Conservation (phyloP, 1,140 invertebrate species). For the Popillia japonica region DNA sequence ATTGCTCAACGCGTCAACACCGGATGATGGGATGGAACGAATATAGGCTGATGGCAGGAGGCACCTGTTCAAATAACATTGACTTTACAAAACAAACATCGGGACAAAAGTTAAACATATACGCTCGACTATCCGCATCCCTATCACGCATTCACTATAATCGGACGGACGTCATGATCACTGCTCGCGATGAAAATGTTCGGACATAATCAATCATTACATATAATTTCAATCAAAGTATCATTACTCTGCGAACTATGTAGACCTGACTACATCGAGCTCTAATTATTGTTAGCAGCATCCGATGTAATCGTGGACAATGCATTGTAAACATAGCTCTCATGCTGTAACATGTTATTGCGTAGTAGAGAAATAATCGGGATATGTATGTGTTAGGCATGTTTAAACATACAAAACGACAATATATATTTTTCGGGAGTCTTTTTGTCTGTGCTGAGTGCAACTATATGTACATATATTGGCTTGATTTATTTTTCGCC, state of each 20-base stretch:
- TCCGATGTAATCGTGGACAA: background rate
- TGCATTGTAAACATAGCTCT: background rate
- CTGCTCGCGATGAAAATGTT: constrained; percentile 8
- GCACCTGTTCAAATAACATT: constrained; percentile 31
- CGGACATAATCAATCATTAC: constrained; percentile 40
- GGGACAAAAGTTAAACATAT: background rate
- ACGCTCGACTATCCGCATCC: background rate
- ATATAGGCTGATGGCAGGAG: background rate
- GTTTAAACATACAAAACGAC: no score
- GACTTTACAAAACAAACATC: constrained; percentile 32
- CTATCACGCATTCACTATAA: background rate
- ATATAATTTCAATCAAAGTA: constrained; percentile 36
- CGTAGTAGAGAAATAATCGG: no score
- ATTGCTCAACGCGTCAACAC: background rate
- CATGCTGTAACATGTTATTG: background rate
- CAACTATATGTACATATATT: no score
- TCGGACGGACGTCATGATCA: background rate
- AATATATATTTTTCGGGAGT: no score
- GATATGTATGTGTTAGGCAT: no score
- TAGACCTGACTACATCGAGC: background rate
- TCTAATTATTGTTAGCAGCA: background rate
- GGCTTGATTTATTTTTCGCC: no score
- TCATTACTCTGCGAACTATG: constrained; percentile 4
- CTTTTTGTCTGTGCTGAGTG: no score
- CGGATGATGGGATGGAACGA: constrained; percentile 1